phyloP scores from a whole-genome alignment of 2,888 invertebrate species.

The Allophyes oxyacanthae region DNA sequence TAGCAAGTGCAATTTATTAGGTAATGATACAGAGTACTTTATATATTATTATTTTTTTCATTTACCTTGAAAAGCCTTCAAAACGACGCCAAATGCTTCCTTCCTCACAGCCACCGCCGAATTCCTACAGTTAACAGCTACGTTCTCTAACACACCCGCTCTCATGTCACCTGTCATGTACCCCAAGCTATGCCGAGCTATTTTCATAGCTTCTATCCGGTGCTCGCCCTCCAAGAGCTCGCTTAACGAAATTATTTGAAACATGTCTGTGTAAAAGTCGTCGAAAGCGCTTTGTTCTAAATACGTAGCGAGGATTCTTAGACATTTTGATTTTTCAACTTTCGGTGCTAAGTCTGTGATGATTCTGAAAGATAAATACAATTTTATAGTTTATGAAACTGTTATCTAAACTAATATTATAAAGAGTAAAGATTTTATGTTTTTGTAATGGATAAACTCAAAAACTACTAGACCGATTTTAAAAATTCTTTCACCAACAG shows the following conservation, averaged over 20 bases:
- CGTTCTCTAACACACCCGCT: slow-evolving; percentile 10
- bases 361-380: slow-evolving; percentile 46
- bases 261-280: slow-evolving; percentile 52
- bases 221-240: slow-evolving; percentile 42
- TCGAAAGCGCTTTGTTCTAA: slow-evolving; percentile 37
- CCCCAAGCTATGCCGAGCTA: slow-evolving; percentile 33
- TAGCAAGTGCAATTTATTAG: too few species aligned
- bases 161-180: slow-evolving; percentile 23
- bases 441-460: too few species aligned
- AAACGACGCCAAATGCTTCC: slow-evolving; percentile 35
- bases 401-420: too few species aligned
- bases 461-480: too few species aligned
- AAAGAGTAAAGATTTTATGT: too few species aligned
- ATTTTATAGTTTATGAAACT: too few species aligned
- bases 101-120: slow-evolving; percentile 27
- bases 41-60: too few species aligned
- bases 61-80: slow-evolving; percentile 50
- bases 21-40: too few species aligned
- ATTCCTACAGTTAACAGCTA: slow-evolving; percentile 29
- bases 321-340: slow-evolving; percentile 65
- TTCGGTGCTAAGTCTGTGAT: slow-evolving; percentile 57
- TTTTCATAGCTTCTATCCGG: slow-evolving; percentile 45
- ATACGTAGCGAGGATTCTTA: slow-evolving; percentile 66
- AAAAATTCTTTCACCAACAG: too few species aligned
- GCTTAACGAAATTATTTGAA: slow-evolving; percentile 46